phyloP scores from a whole-genome alignment of 2,113 vertebrate genomes.

The Oreochromis spilurus region DNA sequence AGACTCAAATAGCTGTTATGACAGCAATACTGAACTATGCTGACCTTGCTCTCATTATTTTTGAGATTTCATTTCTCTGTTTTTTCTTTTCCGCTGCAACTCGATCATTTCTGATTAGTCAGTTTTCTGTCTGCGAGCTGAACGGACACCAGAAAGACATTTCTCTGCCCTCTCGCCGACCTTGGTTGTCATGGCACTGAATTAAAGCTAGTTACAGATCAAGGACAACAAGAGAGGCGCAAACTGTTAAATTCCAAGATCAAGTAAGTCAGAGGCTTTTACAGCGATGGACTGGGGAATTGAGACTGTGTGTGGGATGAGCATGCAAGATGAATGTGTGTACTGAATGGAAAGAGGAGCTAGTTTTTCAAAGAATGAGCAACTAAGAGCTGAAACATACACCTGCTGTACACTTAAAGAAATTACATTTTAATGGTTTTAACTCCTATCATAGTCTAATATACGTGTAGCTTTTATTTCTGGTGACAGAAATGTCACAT shows the following conservation, averaged over 20 bases:
- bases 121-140: neutral
- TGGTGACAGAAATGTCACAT: neutral
- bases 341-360: constrained; percentile 9
- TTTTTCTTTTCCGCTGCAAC: neutral
- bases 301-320: constrained; percentile 31
- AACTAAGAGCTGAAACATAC: neutral
- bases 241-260: constrained; percentile 50
- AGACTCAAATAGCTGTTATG: neutral
- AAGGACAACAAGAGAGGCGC: constrained; percentile 27
- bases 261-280: constrained; percentile 36
- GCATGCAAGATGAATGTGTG: neutral
- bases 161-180: constrained; percentile 1
- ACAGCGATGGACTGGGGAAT: constrained; percentile 7
- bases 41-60: neutral
- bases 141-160: neutral
- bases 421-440: neutral
- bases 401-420: neutral
- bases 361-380: neutral
- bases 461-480: neutral
- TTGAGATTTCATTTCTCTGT: neutral
- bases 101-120: neutral
- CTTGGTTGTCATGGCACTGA: constrained; percentile 38
- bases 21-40: neutral
- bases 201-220: constrained; percentile 45
- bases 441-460: neutral